Evolutionary conservation across 2,888 invertebrate species (phyloP).

Genomic region (Timandra comae): DNA sequence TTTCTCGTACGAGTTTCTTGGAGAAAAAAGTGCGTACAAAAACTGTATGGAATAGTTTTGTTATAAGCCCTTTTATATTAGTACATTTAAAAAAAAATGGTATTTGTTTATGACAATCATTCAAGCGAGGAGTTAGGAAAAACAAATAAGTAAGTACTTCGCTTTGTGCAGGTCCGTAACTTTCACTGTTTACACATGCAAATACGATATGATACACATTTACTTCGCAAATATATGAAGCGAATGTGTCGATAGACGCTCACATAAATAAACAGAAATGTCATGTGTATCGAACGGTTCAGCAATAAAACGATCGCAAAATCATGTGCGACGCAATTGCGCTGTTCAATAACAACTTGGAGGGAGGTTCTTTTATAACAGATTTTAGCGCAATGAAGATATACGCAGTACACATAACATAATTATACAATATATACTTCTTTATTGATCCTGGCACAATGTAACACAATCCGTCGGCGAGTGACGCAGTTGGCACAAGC

Average conservation of each 20-base stretch:
- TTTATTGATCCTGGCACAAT: too few species aligned
- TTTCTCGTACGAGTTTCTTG: too few species aligned
- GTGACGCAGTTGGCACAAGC: conserved; percentile 66
- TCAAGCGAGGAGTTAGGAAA: too few species aligned
- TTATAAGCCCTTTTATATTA: too few species aligned
- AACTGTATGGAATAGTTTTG: too few species aligned
- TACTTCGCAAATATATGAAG: background rate
- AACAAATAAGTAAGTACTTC: conserved; percentile 1
- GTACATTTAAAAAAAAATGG: too few species aligned
- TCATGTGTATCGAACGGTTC: conserved; percentile 16
- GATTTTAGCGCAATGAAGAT: conserved; percentile 1
- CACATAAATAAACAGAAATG: conserved; percentile 21
- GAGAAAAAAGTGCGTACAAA: too few species aligned
- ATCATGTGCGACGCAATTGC: conserved; percentile 23
- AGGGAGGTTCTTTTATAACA: conserved; percentile 8
- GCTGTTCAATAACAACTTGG: conserved; percentile 12
- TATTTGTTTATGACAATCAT: too few species aligned
- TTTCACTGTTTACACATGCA: conserved; percentile 12
- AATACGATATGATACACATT: conserved; percentile 7
- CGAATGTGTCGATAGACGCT: conserved; percentile 18
- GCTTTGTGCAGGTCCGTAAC: conserved; percentile 27
- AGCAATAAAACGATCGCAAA: conserved; percentile 23
- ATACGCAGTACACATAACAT: background rate
- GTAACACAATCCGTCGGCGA: conserved; percentile 15
- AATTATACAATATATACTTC: too few species aligned